A percentile compares a stretch with the other conserved stretches of the same genome.
phyloP scores from a whole-genome alignment of 2,797 vertebrate species.

The Poliocrania exsul region DNA sequence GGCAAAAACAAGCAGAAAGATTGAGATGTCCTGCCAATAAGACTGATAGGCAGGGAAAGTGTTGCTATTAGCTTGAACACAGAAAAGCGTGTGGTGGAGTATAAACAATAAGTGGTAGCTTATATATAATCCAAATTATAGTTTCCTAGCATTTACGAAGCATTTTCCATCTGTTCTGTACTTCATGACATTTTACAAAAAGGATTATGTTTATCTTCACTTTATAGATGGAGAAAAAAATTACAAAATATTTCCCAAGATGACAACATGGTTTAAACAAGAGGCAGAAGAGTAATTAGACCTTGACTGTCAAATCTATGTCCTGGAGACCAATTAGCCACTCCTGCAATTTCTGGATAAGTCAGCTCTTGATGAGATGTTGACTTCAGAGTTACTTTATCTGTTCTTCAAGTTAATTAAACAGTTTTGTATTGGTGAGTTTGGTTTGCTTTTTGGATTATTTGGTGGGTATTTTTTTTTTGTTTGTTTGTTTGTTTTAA shows the following conservation, averaged over 20 bases:
- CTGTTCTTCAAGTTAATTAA: background rate
- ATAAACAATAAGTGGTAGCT: background rate
- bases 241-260: background rate
- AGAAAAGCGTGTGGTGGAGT: background rate
- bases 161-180: background rate
- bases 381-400: background rate
- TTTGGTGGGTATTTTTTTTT: background rate
- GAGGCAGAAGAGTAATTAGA: background rate
- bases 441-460: background rate
- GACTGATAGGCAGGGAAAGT: background rate
- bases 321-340: background rate
- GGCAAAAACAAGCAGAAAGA: background rate
- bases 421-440: background rate
- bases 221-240: background rate
- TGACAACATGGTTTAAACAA: background rate
- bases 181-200: background rate
- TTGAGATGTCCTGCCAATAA: background rate
- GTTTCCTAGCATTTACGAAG: background rate
- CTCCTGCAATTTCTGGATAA: background rate
- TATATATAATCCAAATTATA: background rate
- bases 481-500: background rate
- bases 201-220: background rate
- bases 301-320: background rate
- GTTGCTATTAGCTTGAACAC: background rate
- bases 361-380: background rate